These are phyloP conservation scores for Hyalella azteca DNA, from an alignment of 2,888 invertebrate genomes.

Conservation along the genomic window DNA sequence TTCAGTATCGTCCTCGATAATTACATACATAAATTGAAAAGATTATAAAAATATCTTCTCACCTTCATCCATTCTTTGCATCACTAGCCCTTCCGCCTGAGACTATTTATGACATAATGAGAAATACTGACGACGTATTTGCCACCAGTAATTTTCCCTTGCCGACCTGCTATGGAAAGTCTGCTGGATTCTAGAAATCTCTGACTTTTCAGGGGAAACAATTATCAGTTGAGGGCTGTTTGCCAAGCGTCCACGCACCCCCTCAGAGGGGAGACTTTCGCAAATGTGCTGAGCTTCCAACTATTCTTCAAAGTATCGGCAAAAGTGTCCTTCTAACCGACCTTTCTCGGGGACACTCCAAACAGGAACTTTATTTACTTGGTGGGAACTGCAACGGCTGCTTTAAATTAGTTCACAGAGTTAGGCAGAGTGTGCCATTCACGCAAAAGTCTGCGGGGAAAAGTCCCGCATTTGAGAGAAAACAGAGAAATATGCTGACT, in stretches of 20 bases:
- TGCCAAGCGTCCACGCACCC: not conserved
- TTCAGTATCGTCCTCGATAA: too few relatives aligned
- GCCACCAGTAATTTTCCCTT: too few relatives aligned
- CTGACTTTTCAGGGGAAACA: not conserved
- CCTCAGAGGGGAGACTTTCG: not conserved
- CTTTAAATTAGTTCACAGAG: conserved; percentile 30
- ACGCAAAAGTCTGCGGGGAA: conserved; percentile 26
- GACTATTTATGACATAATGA: too few relatives aligned
- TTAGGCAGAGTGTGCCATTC: conserved; percentile 27
- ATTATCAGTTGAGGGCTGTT: conserved; percentile 13
- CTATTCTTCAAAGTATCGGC: conserved; percentile 36
- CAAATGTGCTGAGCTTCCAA: conserved; percentile 7
- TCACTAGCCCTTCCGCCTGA: too few relatives aligned
- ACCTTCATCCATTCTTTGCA: too few relatives aligned
- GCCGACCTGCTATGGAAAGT: too few relatives aligned
- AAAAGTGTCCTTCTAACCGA: conserved; percentile 34
- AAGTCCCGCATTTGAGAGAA: conserved; percentile 25
- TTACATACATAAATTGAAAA: too few relatives aligned
- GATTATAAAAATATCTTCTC: too few relatives aligned
- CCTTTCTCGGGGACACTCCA: conserved; percentile 28
- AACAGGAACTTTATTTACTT: conserved; percentile 36
- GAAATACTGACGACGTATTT: too few relatives aligned
- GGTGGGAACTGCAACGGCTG: conserved; percentile 36
- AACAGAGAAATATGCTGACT: conserved; percentile 33
- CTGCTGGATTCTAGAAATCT: not conserved